A percentile compares a stretch with the other conserved stretches of the same genome.
Evolutionary conservation across 1,140 invertebrate species (phyloP).

Genomic region (Wiebesia pumilae): DNA sequence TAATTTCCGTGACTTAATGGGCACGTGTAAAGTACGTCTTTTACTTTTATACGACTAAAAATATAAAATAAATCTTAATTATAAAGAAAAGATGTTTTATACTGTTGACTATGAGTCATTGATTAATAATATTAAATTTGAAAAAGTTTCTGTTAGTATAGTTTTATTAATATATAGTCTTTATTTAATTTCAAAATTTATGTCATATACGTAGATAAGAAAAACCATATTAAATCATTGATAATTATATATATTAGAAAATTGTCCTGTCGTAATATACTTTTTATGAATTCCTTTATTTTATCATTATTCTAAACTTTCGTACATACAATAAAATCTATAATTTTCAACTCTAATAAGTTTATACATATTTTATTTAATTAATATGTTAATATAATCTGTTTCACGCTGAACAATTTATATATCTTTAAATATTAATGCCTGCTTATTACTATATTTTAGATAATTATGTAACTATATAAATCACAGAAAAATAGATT

Average conservation of each 20-base stretch:
- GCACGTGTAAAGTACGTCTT: neutral
- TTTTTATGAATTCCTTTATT: neutral
- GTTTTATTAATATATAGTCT: neutral
- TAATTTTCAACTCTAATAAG: neutral
- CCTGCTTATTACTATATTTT: neutral
- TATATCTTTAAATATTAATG: neutral
- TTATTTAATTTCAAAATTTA: neutral
- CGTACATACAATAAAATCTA: neutral
- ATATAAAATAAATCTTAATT: neutral
- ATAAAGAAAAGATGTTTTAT: neutral
- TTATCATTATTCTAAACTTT: neutral
- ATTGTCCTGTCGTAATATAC: neutral
- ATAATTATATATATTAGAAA: neutral
- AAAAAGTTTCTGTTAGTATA: neutral
- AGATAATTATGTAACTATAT: slow-evolving; percentile 23
- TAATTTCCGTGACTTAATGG: neutral
- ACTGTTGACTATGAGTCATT: neutral
- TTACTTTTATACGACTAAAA: neutral
- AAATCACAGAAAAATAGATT: slow-evolving; percentile 50
- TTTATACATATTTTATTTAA: neutral
- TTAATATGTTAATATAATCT: slow-evolving; percentile 1
- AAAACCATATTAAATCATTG: neutral
- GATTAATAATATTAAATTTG: neutral
- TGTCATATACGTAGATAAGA: neutral
- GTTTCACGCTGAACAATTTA: slow-evolving; percentile 6